Conservation (phyloP, 2,888 invertebrate genomes). For the Pollenia griseotomentosa region DNA sequence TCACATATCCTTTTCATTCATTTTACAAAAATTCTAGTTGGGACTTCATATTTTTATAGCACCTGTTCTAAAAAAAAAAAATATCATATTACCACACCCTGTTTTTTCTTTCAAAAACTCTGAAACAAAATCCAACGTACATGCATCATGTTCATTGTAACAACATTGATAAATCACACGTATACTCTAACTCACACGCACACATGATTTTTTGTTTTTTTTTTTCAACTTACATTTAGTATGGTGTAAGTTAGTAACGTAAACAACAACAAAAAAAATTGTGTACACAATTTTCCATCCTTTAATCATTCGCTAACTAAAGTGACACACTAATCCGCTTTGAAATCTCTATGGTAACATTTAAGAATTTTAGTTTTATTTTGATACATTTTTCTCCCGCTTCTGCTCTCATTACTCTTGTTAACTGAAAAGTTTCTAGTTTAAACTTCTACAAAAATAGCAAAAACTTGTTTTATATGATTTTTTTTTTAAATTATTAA, state of each 20-base stretch:
- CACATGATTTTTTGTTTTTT: not conserved
- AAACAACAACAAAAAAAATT: slow-evolving; percentile 20
- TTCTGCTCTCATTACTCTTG: not conserved
- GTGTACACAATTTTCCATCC: slow-evolving; percentile 27
- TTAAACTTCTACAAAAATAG: not conserved
- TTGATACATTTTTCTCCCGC: slow-evolving; percentile 14
- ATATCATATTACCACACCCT: slow-evolving; percentile 21
- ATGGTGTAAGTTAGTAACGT: not conserved
- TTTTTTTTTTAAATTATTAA: not conserved
- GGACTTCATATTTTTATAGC: no score
- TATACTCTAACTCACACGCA: not conserved
- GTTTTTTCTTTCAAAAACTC: not conserved
- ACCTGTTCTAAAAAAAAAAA: not conserved
- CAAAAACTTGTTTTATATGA: no score
- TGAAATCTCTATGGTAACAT: slow-evolving; percentile 63
- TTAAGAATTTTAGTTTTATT: slow-evolving; percentile 50
- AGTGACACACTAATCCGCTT: slow-evolving; percentile 70
- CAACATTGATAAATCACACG: slow-evolving; percentile 34
- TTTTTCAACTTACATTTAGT: not conserved
- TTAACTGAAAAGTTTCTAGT: not conserved
- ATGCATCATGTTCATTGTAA: slow-evolving; percentile 26
- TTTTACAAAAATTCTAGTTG: no score
- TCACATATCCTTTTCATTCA: no score
- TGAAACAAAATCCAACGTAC: not conserved
- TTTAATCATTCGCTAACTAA: slow-evolving; percentile 69